phyloP scores from a whole-genome alignment of 1,140 invertebrate species.

The Microplitis demolitor region DNA sequence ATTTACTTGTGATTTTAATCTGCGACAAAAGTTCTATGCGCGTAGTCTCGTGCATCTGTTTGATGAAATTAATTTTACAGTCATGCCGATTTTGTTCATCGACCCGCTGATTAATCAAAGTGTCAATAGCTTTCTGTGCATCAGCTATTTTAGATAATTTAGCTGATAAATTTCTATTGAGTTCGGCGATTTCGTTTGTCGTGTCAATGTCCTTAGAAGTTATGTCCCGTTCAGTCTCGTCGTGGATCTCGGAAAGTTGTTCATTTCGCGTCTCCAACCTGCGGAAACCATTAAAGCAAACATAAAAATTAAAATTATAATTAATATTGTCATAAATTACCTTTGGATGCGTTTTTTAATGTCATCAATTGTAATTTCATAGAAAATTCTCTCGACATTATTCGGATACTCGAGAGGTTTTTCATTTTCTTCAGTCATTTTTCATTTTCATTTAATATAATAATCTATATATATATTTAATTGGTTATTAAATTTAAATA shows the following conservation, averaged over 20 bases:
- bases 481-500: background rate
- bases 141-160: slow-evolving; percentile 36
- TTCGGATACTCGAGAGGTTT: slow-evolving; percentile 27
- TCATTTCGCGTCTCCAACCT: slow-evolving; percentile 46
- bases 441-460: background rate
- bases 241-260: slow-evolving; percentile 31
- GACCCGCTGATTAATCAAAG: slow-evolving; percentile 26
- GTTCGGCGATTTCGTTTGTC: slow-evolving; percentile 39
- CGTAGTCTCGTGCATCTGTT: slow-evolving; percentile 39
- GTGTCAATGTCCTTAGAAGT: slow-evolving; percentile 34
- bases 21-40: slow-evolving; percentile 36
- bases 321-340: slow-evolving; percentile 29
- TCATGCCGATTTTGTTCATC: slow-evolving; percentile 36
- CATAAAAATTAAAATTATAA: background rate
- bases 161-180: slow-evolving; percentile 36
- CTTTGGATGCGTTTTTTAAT: slow-evolving; percentile 39
- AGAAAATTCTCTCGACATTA: slow-evolving; percentile 45
- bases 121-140: slow-evolving; percentile 29
- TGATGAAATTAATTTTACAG: slow-evolving; percentile 31
- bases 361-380: slow-evolving; percentile 41
- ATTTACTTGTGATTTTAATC: slow-evolving; percentile 45
- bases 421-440: slow-evolving; percentile 17
- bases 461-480: too few species aligned
- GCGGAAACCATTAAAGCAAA: background rate
- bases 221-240: slow-evolving; percentile 13